Percentiles rank a stretch among this genome's conserved stretches.
Evolutionary conservation across 2,113 vertebrate genomes (phyloP).

Genomic region (Stomatorhinus ivindoensis): DNA sequence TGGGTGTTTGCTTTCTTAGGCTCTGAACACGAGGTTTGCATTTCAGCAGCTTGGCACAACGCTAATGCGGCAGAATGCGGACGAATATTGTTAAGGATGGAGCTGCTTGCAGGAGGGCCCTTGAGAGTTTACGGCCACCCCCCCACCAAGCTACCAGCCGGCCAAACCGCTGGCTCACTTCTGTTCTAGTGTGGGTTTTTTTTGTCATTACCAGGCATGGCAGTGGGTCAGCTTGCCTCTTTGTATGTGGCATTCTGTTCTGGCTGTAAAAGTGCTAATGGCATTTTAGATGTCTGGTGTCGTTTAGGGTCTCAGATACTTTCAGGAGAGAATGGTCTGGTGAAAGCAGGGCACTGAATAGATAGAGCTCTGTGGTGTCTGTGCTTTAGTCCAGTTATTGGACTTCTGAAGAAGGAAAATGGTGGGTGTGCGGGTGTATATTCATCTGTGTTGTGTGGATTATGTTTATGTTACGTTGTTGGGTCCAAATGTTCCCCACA

Average conservation of each 20-base stretch:
- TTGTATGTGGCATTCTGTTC: neutral
- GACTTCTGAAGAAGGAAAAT: neutral
- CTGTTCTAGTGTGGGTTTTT: neutral
- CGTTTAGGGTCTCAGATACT: neutral
- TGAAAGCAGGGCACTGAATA: neutral
- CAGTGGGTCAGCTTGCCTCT: neutral
- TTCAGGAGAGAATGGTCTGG: neutral
- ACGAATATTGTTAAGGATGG: neutral
- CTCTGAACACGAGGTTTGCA: neutral
- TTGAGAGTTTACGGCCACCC: neutral
- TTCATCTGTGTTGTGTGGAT: neutral
- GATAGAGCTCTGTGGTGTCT: neutral
- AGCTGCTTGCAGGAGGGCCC: neutral
- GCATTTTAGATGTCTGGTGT: neutral
- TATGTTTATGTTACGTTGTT: no score
- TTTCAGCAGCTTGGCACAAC: neutral
- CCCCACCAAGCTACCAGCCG: neutral
- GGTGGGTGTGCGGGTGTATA: neutral
- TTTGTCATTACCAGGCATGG: neutral
- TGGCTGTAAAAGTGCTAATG: neutral
- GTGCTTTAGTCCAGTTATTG: neutral
- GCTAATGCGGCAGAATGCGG: neutral
- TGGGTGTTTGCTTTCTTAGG: neutral
- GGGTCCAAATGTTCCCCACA: no score
- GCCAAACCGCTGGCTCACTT: neutral